Percentiles rank a stretch among this genome's conserved stretches.
Evolutionary conservation across 2,888 invertebrate species (phyloP).

Genomic region (Diloba caeruleocephala): DNA sequence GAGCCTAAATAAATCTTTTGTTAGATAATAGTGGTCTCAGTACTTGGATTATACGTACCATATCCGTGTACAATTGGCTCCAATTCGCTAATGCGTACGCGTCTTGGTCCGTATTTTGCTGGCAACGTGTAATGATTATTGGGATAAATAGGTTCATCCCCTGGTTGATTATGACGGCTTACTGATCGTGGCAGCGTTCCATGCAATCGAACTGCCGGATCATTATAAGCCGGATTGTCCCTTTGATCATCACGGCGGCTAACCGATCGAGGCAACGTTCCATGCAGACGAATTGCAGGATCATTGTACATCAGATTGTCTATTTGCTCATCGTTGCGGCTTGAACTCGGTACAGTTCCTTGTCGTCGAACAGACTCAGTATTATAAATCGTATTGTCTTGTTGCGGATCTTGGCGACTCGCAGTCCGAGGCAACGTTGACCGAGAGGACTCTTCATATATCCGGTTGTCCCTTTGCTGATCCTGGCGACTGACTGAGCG

Average conservation of each 20-base stretch:
- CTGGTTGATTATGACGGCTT: slow-evolving; percentile 58
- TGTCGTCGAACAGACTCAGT: slow-evolving; percentile 30
- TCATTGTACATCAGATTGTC: slow-evolving; percentile 55
- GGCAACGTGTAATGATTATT: slow-evolving; percentile 77
- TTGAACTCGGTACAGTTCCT: slow-evolving; percentile 72
- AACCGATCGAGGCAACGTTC: slow-evolving; percentile 26
- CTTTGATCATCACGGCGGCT: slow-evolving; percentile 5
- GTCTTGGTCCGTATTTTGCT: slow-evolving; percentile 71
- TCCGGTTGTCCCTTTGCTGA: slow-evolving; percentile 51
- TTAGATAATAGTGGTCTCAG: background rate
- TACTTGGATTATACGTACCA: slow-evolving; percentile 71
- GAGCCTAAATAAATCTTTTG: no score
- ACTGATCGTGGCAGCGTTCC: slow-evolving; percentile 74
- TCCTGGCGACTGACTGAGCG: slow-evolving; percentile 8
- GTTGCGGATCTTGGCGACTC: slow-evolving; percentile 1
- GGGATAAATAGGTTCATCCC: slow-evolving; percentile 59
- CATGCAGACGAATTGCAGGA: slow-evolving; percentile 15
- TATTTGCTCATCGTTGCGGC: slow-evolving; percentile 51
- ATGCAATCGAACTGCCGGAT: slow-evolving; percentile 65
- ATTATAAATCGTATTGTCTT: slow-evolving; percentile 53
- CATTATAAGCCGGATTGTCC: slow-evolving; percentile 59
- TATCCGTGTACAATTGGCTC: slow-evolving; percentile 81
- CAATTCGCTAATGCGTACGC: slow-evolving; percentile 82
- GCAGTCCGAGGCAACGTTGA: slow-evolving; percentile 14
- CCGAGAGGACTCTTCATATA: slow-evolving; percentile 57